Percentiles rank a stretch among this genome's conserved stretches.
These are phyloP conservation scores for Drosophila helvetica DNA, from an alignment of 2,888 invertebrate species.

Conservation along the genomic window DNA sequence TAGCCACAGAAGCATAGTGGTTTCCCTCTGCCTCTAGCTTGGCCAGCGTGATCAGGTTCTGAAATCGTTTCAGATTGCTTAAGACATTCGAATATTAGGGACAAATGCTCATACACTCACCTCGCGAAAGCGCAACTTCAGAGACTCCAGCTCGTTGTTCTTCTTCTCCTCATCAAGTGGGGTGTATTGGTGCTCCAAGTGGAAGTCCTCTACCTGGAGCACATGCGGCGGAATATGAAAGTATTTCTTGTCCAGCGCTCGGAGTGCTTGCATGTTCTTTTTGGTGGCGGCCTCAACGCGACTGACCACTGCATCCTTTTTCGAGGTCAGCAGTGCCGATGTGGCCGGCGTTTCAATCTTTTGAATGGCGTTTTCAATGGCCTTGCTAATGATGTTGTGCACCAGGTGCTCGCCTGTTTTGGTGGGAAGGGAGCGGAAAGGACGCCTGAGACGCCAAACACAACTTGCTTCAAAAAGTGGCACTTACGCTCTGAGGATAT, in stretches of 20 bases:
- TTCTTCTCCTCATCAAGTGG: slow-evolving; percentile 63
- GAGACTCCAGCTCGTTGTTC: slow-evolving; percentile 49
- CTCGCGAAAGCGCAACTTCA: slow-evolving; percentile 70
- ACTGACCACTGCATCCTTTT: slow-evolving; percentile 57
- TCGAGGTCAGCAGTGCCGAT: slow-evolving; percentile 37
- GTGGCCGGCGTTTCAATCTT: slow-evolving; percentile 64
- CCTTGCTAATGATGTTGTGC: slow-evolving; percentile 46
- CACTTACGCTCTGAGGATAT: slow-evolving; percentile 56
- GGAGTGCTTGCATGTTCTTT: slow-evolving; percentile 50
- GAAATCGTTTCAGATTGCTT: background rate
- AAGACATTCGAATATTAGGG: background rate
- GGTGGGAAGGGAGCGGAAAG: background rate
- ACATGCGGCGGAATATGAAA: slow-evolving; percentile 80
- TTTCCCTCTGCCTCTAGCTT: slow-evolving; percentile 55
- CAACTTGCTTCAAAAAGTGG: no score
- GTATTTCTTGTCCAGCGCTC: slow-evolving; percentile 64
- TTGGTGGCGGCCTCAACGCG: slow-evolving; percentile 62
- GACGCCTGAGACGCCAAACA: background rate
- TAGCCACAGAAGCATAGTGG: slow-evolving; percentile 45
- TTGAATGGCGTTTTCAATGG: slow-evolving; percentile 52
- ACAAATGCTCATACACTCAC: slow-evolving; percentile 46
- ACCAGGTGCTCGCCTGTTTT: slow-evolving; percentile 63
- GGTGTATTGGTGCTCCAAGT: slow-evolving; percentile 62
- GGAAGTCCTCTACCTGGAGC: slow-evolving; percentile 69
- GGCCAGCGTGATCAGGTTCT: slow-evolving; percentile 67